Percentiles rank a stretch among this genome's conserved stretches.
Evolutionary conservation across 2,888 invertebrate genomes (phyloP).

Genomic region (Limnephilus rhombicus): DNA sequence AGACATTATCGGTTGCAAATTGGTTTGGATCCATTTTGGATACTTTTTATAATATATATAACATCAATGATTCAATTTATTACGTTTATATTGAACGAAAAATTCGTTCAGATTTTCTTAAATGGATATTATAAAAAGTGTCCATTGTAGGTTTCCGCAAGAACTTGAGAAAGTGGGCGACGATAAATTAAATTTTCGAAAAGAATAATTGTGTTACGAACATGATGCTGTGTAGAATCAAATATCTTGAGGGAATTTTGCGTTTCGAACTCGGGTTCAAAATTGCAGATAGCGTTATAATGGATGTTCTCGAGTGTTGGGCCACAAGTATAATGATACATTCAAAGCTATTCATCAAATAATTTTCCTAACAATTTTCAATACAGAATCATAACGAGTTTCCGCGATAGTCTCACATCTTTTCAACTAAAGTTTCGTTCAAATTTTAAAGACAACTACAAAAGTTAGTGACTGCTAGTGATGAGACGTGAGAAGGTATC

Average conservation of each 20-base stretch:
- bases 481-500: background rate
- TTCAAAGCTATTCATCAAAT: background rate
- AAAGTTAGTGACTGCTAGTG: background rate
- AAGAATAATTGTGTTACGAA: background rate
- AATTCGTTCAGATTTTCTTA: background rate
- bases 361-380: background rate
- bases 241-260: background rate
- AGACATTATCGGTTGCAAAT: background rate
- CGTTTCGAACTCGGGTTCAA: background rate
- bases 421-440: background rate
- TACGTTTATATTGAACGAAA: too few species aligned
- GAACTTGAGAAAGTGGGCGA: background rate
- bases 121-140: background rate
- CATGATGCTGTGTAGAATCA: constrained; percentile 12
- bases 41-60: background rate
- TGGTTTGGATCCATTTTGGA: background rate
- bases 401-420: background rate
- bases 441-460: background rate
- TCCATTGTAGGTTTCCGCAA: background rate
- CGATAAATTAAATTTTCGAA: background rate
- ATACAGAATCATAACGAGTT: background rate
- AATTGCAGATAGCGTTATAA: background rate
- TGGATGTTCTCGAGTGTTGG: background rate
- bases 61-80: background rate
- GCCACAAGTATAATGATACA: constrained; percentile 13